Evolutionary conservation across 2,888 invertebrate species (phyloP), one percentile per base, ranked within the genome.

Genomic region (Endomychus coccineus): DNA sequence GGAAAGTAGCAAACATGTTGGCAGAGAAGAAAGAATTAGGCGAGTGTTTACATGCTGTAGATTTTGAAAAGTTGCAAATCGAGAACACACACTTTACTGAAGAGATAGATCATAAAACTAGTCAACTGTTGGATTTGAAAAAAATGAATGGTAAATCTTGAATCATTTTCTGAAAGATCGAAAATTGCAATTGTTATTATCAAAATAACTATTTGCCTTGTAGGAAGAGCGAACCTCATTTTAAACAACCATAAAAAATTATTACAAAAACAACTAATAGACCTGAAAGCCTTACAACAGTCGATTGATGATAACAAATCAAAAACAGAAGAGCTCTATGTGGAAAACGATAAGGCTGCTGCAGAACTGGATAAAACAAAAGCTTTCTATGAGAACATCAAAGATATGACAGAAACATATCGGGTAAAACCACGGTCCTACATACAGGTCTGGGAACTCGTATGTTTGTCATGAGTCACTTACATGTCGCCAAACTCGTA

Each of bases 61-160:
- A 80, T 54, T 80, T 80, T 45, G 74, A 79, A 16, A 74, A 77
- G 50, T 49, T 79, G 2, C 67, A 68, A 46, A 79, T 80, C 16
- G 75, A 78, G 48, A 79, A 78, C 49, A 50, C 67, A 2, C 70
- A 73, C 50, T 69, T 70, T 33, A 31, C 64, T 6, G 59, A 64
- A 36, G 55, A 66, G 3, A 75, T 79, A 27, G 75, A 77, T 1
- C 66, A 70, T 19, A 77, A 77, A 48, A 59, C 70, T 23, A 51
- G 54, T 6, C 71, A 74, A 44, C 47, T 78, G 3, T 58, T 62
- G 0, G 73, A 75, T 30, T 46, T 78, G 38, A 80, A 79, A 47
- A 71, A 67, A 51, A 69, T 74, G 62, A 72, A 74, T 0, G 78
- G 57, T 46, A 36, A 15, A 12, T 21, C 11, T n/a, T 12, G 9